Percentiles rank a stretch among this genome's conserved stretches.
phyloP scores from a whole-genome alignment of 2,888 invertebrate genomes.

The Charanyca ferruginea region DNA sequence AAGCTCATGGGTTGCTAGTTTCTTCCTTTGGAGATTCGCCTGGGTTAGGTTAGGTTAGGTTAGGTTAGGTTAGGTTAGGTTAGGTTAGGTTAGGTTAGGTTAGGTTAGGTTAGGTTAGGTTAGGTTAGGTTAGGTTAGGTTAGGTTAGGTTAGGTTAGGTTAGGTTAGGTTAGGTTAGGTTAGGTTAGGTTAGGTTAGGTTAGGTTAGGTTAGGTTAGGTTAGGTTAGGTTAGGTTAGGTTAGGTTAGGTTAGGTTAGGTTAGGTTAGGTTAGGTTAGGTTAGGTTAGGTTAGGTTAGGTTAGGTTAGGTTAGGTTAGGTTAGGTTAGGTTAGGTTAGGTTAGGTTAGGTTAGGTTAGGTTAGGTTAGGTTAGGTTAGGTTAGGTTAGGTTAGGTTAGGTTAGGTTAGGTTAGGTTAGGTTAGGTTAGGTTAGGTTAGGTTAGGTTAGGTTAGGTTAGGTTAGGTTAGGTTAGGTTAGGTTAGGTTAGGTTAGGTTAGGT shows the following conservation, averaged over 20 bases:
- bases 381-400: constrained; percentile 56
- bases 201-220: constrained; percentile 33
- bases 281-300: constrained; percentile 50
- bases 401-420: constrained; percentile 58
- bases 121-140: constrained; percentile 29
- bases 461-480: constrained; percentile 42
- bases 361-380: constrained; percentile 57
- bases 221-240: constrained; percentile 50
- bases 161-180: constrained; percentile 29
- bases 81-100: constrained; percentile 29
- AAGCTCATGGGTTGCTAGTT: too few relatives aligned
- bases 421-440: constrained; percentile 54
- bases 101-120: constrained; percentile 29
- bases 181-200: constrained; percentile 34
- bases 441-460: constrained; percentile 45
- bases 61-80: constrained; percentile 29
- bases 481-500: too few relatives aligned
- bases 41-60: constrained; percentile 29
- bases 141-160: constrained; percentile 29
- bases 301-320: constrained; percentile 49
- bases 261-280: constrained; percentile 46
- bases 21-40: too few relatives aligned
- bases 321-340: constrained; percentile 55
- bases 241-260: constrained; percentile 46
- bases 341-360: constrained; percentile 59